These are phyloP conservation scores for Galerucella pusilla DNA, from an alignment of 2,888 invertebrate species.

Conservation along the genomic window DNA sequence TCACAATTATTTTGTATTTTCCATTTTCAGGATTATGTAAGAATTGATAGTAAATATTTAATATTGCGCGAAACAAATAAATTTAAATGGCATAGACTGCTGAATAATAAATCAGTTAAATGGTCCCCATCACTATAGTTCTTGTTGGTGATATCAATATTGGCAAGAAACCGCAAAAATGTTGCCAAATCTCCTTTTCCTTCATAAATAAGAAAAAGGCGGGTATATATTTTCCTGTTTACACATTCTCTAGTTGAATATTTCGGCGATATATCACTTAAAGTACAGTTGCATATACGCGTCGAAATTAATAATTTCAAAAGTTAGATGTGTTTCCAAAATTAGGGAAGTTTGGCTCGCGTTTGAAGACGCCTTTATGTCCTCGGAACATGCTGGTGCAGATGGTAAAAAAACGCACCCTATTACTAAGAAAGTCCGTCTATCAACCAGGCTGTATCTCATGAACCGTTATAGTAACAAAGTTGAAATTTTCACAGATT, in stretches of 20 bases:
- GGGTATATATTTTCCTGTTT: conserved; percentile 39
- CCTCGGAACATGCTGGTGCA: too few species aligned
- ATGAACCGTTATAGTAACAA: too few species aligned
- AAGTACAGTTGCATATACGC: conserved; percentile 23
- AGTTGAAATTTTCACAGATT: too few species aligned
- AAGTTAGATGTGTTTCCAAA: neutral
- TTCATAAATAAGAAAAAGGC: conserved; percentile 42
- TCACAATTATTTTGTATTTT: neutral
- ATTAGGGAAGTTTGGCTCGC: neutral
- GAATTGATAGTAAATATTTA: neutral
- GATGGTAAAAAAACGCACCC: too few species aligned
- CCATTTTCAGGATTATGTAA: neutral
- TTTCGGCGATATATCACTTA: conserved; percentile 21
- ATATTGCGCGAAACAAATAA: conserved; percentile 24
- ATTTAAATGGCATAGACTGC: conserved; percentile 36
- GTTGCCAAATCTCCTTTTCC: conserved; percentile 43
- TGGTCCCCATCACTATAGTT: conserved; percentile 34
- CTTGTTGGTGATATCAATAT: conserved; percentile 36
- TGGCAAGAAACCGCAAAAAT: conserved; percentile 41
- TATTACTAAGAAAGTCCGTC: too few species aligned
- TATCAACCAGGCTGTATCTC: too few species aligned
- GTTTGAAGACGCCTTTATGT: neutral
- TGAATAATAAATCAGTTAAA: conserved; percentile 29
- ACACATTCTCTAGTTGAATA: conserved; percentile 24
- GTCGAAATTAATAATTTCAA: conserved; percentile 10